These are phyloP conservation scores for Germaria angustata DNA, from an alignment of 2,888 invertebrate species.

Conservation along the genomic window DNA sequence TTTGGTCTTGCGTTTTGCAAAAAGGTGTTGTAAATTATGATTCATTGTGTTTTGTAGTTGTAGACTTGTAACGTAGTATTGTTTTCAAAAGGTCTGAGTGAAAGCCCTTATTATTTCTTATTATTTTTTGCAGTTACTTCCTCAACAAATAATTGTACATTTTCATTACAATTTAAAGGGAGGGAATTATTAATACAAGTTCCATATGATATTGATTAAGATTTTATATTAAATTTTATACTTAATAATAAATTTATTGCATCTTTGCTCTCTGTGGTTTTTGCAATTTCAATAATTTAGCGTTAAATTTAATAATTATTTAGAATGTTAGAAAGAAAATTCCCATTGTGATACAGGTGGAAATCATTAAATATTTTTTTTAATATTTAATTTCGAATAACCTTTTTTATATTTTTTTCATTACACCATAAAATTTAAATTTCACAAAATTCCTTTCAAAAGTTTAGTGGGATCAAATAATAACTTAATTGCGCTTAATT, in stretches of 20 bases:
- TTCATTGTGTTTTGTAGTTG: no score
- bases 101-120: no score
- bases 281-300: background rate
- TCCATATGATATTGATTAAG: background rate
- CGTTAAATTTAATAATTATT: background rate
- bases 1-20: no score
- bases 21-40: no score
- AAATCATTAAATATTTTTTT: background rate
- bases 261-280: background rate
- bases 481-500: no score
- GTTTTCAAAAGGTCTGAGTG: no score
- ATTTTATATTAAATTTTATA: background rate
- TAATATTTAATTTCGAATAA: no score
- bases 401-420: no score
- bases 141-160: slow-evolving; percentile 13
- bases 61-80: no score
- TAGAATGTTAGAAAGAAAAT: background rate
- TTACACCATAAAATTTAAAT: no score
- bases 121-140: slow-evolving; percentile 16
- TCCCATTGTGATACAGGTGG: background rate
- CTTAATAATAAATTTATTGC: background rate
- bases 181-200: background rate
- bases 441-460: no score
- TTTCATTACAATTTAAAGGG: slow-evolving; percentile 11
- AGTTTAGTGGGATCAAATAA: no score